Evolutionary conservation across 2,113 vertebrate genomes (phyloP).

Genomic region (Pitta sordida): DNA sequence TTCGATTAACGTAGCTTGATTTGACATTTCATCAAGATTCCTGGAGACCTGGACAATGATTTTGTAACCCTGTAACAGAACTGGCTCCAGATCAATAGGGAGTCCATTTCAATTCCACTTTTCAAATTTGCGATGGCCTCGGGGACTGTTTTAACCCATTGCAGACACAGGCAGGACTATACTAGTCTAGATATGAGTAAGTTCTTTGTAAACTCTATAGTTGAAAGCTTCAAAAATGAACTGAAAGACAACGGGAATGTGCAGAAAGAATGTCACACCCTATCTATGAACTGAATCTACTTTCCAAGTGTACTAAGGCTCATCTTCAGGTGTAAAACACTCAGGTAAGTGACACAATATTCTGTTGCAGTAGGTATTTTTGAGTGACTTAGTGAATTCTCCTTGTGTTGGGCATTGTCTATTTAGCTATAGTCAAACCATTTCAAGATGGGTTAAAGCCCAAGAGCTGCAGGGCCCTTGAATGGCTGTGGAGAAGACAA

Average conservation of each 20-base stretch:
- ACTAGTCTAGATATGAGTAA: not conserved
- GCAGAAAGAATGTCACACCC: not conserved
- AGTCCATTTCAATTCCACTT: slow-evolving; percentile 14
- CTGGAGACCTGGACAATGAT: not conserved
- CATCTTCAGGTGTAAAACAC: not conserved
- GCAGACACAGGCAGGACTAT: not conserved
- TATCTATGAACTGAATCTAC: not conserved
- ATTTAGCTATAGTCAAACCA: not conserved
- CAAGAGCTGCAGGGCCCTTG: not conserved
- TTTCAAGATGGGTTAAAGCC: not conserved
- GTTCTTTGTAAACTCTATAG: not conserved
- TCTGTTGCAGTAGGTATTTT: not conserved
- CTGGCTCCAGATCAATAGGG: not conserved
- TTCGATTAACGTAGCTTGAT: not conserved
- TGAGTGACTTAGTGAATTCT: not conserved
- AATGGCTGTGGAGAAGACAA: not conserved
- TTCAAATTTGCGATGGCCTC: not conserved
- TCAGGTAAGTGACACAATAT: not conserved
- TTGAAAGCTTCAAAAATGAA: not conserved
- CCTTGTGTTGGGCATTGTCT: not conserved
- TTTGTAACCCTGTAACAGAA: slow-evolving; percentile 3
- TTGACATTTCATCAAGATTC: slow-evolving; percentile 16
- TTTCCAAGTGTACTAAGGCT: not conserved
- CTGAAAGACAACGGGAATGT: not conserved
- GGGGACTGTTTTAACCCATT: not conserved